phyloP scores from a whole-genome alignment of 2,888 invertebrate species.

The Pterobdella sp. region DNA sequence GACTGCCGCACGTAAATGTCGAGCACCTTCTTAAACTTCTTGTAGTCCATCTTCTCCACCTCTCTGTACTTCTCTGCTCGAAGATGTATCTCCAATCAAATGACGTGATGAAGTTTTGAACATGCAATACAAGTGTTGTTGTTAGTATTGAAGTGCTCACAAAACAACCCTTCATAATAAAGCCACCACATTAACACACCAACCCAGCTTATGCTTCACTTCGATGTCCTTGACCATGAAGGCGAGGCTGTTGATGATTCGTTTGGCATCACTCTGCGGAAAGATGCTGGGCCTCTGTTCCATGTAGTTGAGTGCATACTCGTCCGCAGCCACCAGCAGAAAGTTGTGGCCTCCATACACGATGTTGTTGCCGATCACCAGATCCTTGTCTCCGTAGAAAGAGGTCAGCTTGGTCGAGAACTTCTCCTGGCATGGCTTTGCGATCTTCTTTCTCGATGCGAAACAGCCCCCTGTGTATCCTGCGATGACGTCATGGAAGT shows the following conservation, averaged over 20 bases:
- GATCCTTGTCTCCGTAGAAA: conserved; percentile 47
- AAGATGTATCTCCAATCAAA: no score
- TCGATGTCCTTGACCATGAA: conserved; percentile 18
- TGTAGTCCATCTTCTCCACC: conserved; percentile 13
- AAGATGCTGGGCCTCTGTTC: conserved; percentile 65
- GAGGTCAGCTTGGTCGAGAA: conserved; percentile 47
- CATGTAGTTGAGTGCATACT: conserved; percentile 60
- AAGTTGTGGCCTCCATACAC: conserved; percentile 48
- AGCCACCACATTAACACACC: not conserved
- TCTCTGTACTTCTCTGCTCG: not conserved
- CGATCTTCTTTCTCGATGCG: conserved; percentile 48
- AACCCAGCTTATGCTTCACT: not conserved
- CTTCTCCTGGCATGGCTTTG: conserved; percentile 58
- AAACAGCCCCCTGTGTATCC: conserved; percentile 51
- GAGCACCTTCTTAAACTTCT: conserved; percentile 12
- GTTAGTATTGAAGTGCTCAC: no score
- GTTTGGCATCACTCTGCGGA: no score
- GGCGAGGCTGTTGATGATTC: no score
- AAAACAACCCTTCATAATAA: not conserved
- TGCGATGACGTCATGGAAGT: not conserved
- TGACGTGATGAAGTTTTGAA: not conserved
- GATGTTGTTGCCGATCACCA: conserved; percentile 43
- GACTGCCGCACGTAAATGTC: not conserved
- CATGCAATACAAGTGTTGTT: no score
- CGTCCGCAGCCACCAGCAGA: conserved; percentile 50